Base-by-base conservation (phyloP, 92 coral and sea anemone species). In the Actinernus sp. region DNA sequence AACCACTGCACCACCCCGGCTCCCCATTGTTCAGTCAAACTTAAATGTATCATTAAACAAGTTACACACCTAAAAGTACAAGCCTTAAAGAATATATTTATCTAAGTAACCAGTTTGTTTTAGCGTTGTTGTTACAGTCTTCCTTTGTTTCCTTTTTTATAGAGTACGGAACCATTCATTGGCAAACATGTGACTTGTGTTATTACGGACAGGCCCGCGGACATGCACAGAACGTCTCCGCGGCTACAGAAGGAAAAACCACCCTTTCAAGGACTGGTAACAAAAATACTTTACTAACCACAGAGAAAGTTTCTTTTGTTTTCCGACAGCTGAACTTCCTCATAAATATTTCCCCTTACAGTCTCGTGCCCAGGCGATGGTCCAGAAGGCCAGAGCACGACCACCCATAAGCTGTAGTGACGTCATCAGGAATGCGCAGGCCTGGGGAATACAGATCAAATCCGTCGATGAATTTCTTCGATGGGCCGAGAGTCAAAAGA, bases 361-460 rank as follows among this genome's bases (percentile, higher is more conserved):
- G 96, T 61, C 78, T 26, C 98, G 98, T 48, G 91, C 89, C 27
- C 83, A 79, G 22, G 79, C 92, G 33, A 85, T 88, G 63, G 82
- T 92, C 18, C 83, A 84, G 68, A 74, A 81, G 56, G 93, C 87
- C 53, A 68, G 38, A 22, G 65, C 71, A 12, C 63, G 65, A 31
- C 50, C 68, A 49, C 39, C 73, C 27, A 65, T 55, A 39, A 24
- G 83, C 28, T 58, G 66, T 44, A 85, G 78, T 21, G 88, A 85
- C 71, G 90, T 92, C 25, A 52, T 84, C 21, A 79, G 57, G 17
- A 89, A 81, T 65, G 96, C 96, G 5, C 49, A 54, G 17, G 79
- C 47, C 61, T 88, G 92, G 98, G 91, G 88, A 11, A 73, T 92
- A 18, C 75, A 87, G 26, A 61, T 92, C 53, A 92, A 76, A 58